A percentile compares a stretch with the other conserved stretches of the same genome.
phyloP scores from a whole-genome alignment of 37 sponge, comb jelly and placozoan species.

The Beroe forskalii region DNA sequence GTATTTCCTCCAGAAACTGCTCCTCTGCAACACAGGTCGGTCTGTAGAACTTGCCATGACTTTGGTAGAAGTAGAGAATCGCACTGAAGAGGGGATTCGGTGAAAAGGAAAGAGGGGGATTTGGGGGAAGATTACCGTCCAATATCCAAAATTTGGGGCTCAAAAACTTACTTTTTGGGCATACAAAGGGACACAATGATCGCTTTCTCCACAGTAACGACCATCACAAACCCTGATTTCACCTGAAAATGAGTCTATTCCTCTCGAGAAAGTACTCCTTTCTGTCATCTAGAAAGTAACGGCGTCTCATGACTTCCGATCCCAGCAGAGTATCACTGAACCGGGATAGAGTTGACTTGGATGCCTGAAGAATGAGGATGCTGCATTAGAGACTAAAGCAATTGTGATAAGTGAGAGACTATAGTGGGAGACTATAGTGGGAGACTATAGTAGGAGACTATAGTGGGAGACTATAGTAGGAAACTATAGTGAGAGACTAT shows the following conservation, averaged over 20 bases:
- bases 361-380: background rate
- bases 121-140: background rate
- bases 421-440: too few species aligned
- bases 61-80: slow-evolving; percentile 57
- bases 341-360: background rate
- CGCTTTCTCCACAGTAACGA: too few species aligned
- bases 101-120: too few species aligned
- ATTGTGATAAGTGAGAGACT: too few species aligned
- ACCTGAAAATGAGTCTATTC: slow-evolving; percentile 61
- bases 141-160: too few species aligned
- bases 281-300: slow-evolving; percentile 22
- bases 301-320: background rate
- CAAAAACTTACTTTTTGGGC: too few species aligned
- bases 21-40: slow-evolving; percentile 57
- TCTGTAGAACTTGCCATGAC: slow-evolving; percentile 55
- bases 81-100: background rate
- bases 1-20: slow-evolving; percentile 51
- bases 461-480: too few species aligned
- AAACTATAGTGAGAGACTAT: too few species aligned
- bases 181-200: too few species aligned
- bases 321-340: slow-evolving; percentile 27
- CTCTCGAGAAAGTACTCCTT: slow-evolving; percentile 51
- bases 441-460: too few species aligned
- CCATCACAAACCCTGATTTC: too few species aligned
- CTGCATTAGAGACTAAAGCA: too few species aligned